Evolutionary conservation across 2,888 invertebrate genomes (phyloP).

Genomic region (Sabatieria punctata): DNA sequence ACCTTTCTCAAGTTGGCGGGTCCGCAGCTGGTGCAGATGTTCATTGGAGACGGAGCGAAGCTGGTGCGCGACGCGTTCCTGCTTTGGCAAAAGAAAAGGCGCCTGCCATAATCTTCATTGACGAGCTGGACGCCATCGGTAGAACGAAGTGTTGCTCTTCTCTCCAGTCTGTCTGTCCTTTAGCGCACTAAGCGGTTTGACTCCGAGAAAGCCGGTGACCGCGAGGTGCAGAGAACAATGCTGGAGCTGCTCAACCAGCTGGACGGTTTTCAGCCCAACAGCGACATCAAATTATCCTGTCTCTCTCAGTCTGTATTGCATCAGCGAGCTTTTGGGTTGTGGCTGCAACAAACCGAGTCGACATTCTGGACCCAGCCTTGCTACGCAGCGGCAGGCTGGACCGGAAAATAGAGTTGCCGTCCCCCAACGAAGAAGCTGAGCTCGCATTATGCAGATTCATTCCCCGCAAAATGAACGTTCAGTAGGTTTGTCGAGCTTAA

Average conservation of each 20-base stretch:
- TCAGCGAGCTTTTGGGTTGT: constrained; percentile 46
- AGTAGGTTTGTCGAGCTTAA: constrained; percentile 19
- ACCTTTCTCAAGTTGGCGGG: constrained; percentile 96
- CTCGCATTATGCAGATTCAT: constrained; percentile 62
- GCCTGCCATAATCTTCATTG: constrained; percentile 97
- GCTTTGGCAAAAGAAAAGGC: constrained; percentile 93
- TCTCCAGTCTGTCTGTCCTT: not conserved
- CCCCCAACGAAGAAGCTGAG: constrained; percentile 91
- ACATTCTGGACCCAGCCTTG: constrained; percentile 87
- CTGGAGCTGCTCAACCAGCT: constrained; percentile 90
- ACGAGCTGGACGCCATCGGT: constrained; percentile 95
- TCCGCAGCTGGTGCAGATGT: constrained; percentile 98
- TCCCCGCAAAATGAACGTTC: constrained; percentile 91
- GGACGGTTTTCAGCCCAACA: constrained; percentile 93
- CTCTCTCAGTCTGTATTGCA: not conserved
- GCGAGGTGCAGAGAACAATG: constrained; percentile 98
- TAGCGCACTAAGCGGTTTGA: constrained; percentile 46
- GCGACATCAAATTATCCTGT: constrained; percentile 90
- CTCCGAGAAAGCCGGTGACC: constrained; percentile 95
- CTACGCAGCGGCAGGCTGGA: constrained; percentile 84
- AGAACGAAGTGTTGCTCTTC: constrained; percentile 2
- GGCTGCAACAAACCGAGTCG: constrained; percentile 92
- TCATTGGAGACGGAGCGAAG: constrained; percentile 50
- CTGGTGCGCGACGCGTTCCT: constrained; percentile 86
- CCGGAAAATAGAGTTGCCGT: constrained; percentile 93